Base-by-base conservation (phyloP, 2,113 vertebrate genomes). In the Numida meleagris region DNA sequence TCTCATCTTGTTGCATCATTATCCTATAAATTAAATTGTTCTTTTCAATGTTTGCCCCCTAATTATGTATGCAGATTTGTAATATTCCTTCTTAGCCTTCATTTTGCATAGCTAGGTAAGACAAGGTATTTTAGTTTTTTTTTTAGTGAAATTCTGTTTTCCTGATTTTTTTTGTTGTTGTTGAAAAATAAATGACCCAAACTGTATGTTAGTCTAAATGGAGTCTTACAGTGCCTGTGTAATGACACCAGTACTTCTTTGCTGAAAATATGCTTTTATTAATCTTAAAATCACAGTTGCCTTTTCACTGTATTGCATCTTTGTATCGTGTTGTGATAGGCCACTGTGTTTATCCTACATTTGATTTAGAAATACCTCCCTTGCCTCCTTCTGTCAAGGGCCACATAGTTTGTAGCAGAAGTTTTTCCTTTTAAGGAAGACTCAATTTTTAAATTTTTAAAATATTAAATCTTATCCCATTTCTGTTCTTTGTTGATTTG, bases 61-160 rank as follows among this genome's bases (percentile, higher is more conserved):
- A 42, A 50, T 63, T 81, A 24, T 31, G 46, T 40, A 59, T 10
- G 45, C 8, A n/a, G 27, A 23, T 7, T 58, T 2, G 1, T 72
- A 74, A 46, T 90, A 68, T 38, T 89, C 20, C 51, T 19, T 67
- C 45, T 75, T 42, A 14, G 29, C 12, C 70, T 92, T 71, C 23
- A 45, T 59, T 91, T 87, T 84, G 18, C 9, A 15, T 38, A 38
- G 10, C 9, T 88, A 77, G 27, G 20, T 50, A 63, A 77, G 13
- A 10, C 20, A 40, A 81, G 33, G 21, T 67, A 23, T 48, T 70
- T 80, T 63, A 29, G 2, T 42, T 63, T 42, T 50, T 3, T 29
- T 88, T 70, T 62, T n/a, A 67, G 9, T 40, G 50, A 50, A 66
- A 71, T 42, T 53, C 24, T 63, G 18, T 92, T 95, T 82, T 73